Evolutionary conservation across 2,113 vertebrate species (phyloP).

Genomic region (Hyla sarda): DNA sequence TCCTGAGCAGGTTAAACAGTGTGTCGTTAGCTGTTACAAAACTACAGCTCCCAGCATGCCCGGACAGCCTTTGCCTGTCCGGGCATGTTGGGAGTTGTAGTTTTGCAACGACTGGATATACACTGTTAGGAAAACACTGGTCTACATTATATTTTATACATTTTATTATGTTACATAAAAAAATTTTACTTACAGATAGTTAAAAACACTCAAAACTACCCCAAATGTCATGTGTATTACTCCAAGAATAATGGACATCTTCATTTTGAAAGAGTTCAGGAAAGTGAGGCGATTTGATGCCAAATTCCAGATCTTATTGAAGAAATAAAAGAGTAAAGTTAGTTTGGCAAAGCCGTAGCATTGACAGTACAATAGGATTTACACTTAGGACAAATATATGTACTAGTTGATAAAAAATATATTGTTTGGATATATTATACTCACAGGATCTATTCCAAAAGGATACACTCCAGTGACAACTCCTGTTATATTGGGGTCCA

Average conservation of each 20-base stretch:
- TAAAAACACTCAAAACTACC: constrained; percentile 87
- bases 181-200: constrained; percentile 87
- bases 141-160: background rate
- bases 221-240: constrained; percentile 94
- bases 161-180: background rate
- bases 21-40: too few species aligned
- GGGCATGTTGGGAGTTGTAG: too few species aligned
- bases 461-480: constrained; percentile 92
- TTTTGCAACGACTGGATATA: too few species aligned
- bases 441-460: constrained; percentile 94
- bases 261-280: constrained; percentile 99
- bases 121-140: too few species aligned
- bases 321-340: background rate
- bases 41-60: too few species aligned
- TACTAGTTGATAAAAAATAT: background rate
- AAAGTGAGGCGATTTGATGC: constrained; percentile 93
- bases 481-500: constrained; percentile 85
- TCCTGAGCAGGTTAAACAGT: too few species aligned
- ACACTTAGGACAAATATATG: background rate
- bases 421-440: constrained; percentile 60
- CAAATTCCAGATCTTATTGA: constrained; percentile 90
- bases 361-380: background rate
- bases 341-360: background rate
- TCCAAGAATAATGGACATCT: constrained; percentile 97
- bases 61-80: too few species aligned